Evolutionary conservation across 2,888 invertebrate species (phyloP).

Genomic region (Pimpla rufipes): DNA sequence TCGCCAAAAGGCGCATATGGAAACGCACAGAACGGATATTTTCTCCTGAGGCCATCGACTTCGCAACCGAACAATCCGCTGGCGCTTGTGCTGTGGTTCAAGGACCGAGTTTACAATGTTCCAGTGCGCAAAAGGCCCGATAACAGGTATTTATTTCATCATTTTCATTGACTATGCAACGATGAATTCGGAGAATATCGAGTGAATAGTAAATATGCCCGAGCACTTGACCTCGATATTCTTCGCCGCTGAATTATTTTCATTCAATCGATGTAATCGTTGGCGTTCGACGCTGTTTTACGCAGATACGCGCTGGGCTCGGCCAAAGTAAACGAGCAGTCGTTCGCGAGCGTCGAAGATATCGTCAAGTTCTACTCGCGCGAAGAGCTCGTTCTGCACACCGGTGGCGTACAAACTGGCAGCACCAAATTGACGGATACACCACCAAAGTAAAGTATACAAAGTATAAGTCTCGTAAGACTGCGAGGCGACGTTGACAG

Average conservation of each 20-base stretch:
- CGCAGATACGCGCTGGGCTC: constrained; percentile 84
- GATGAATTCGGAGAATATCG: neutral
- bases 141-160: constrained; percentile 76
- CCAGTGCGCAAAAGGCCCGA: constrained; percentile 83
- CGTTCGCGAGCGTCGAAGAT: constrained; percentile 82
- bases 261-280: neutral
- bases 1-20: constrained; percentile 77
- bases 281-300: neutral
- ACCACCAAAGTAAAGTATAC: constrained; percentile 77
- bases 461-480: constrained; percentile 44
- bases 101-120: constrained; percentile 84
- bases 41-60: constrained; percentile 83
- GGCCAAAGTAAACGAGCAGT: constrained; percentile 82
- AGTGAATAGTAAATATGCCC: constrained; percentile 10
- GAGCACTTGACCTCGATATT: constrained; percentile 37
- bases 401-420: constrained; percentile 80
- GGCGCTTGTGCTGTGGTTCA: constrained; percentile 83
- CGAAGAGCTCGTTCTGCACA: constrained; percentile 81
- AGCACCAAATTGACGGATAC: constrained; percentile 81
- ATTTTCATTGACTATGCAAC: neutral
- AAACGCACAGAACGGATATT: constrained; percentile 81
- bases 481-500: constrained; percentile 25
- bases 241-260: neutral
- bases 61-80: constrained; percentile 84
- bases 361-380: constrained; percentile 81